Percentiles rank a stretch among this genome's conserved stretches.
phyloP scores from a whole-genome alignment of 2,113 vertebrate genomes.

The Saccopteryx leptura region DNA sequence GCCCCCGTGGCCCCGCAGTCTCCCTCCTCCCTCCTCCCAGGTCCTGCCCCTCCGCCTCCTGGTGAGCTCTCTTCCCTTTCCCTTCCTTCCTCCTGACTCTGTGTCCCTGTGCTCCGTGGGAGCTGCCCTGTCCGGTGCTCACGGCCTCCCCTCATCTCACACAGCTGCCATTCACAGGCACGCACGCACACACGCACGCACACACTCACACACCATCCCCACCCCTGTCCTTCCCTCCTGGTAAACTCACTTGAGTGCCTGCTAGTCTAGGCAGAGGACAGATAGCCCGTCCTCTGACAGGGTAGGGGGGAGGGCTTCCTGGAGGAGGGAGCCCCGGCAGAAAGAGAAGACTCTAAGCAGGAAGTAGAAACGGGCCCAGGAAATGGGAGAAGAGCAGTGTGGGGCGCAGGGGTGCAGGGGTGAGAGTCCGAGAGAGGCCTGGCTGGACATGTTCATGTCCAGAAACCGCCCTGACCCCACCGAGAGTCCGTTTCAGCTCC shows the following conservation, averaged over 20 bases:
- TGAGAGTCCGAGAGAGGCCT: neutral
- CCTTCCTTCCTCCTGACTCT: rapidly evolving
- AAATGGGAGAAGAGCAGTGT: rapidly evolving
- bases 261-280: neutral
- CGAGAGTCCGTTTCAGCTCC: rapidly evolving
- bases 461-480: neutral
- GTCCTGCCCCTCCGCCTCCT: neutral
- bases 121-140: neutral
- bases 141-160: no score
- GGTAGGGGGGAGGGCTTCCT: neutral
- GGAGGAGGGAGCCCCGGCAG: neutral
- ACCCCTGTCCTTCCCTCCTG: rapidly evolving
- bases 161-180: neutral
- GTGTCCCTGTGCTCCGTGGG: neutral
- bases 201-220: neutral
- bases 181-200: neutral
- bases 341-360: neutral
- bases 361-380: neutral
- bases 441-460: rapidly evolving
- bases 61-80: no score
- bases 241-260: rapidly evolving
- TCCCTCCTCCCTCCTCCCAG: neutral
- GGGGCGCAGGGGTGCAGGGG: neutral
- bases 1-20: neutral
- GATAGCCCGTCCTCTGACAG: neutral